Conservation (phyloP, 2,113 vertebrate species). For the Rutilus rutilus region DNA sequence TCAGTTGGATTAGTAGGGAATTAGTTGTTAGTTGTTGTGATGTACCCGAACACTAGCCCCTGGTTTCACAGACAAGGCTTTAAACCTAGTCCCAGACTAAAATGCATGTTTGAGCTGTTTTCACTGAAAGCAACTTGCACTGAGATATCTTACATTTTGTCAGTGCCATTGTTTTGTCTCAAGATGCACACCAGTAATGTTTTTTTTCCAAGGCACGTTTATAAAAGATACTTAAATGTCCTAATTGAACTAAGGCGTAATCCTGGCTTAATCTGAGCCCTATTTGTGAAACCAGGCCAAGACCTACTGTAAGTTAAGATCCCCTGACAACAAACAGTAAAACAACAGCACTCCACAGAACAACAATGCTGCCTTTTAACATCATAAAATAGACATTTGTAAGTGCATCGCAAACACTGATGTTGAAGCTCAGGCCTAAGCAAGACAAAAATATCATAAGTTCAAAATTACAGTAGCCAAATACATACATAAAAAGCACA, state of each 20-base stretch:
- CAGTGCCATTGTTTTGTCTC: too few species aligned
- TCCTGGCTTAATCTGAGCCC: too few species aligned
- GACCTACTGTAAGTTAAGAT: background rate
- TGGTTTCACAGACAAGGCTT: too few species aligned
- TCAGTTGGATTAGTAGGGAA: conserved; percentile 8
- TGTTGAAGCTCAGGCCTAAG: background rate
- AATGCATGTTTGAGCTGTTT: too few species aligned
- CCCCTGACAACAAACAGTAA: conserved; percentile 2
- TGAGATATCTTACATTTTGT: too few species aligned
- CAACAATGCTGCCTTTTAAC: background rate
- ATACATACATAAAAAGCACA: conserved; percentile 49
- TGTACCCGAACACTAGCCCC: background rate
- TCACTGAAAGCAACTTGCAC: too few species aligned
- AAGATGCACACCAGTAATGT: too few species aligned
- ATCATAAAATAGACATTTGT: conserved; percentile 1
- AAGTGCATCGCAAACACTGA: conserved; percentile 27
- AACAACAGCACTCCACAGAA: conserved; percentile 3
- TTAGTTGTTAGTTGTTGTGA: conserved; percentile 9
- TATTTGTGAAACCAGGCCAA: too few species aligned
- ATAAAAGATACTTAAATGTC: too few species aligned
- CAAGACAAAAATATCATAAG: background rate
- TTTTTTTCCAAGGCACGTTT: too few species aligned
- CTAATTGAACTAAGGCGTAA: too few species aligned
- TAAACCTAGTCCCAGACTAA: too few species aligned
- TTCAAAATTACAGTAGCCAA: conserved; percentile 16